These are phyloP conservation scores for Nyctibius grandis DNA, from an alignment of 2,797 vertebrate species.

Conservation along the genomic window DNA sequence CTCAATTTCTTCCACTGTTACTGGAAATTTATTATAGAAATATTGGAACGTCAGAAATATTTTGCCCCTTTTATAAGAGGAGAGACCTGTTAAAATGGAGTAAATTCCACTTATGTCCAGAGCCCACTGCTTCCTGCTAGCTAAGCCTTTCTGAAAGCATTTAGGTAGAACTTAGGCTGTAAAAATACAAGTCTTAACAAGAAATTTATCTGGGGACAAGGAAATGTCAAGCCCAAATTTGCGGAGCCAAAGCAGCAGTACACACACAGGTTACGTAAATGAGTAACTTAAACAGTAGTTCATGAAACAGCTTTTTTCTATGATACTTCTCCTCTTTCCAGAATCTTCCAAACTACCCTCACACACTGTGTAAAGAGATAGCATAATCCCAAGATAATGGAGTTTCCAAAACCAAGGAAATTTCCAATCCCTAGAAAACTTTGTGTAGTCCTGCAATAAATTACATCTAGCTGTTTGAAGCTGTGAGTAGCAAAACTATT, in stretches of 20 bases:
- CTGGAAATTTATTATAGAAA: neutral
- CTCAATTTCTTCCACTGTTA: neutral
- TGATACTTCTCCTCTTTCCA: neutral
- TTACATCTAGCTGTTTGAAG: neutral
- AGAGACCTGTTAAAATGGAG: neutral
- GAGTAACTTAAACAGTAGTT: neutral
- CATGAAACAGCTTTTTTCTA: neutral
- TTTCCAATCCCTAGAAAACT: neutral
- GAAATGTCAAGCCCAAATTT: neutral
- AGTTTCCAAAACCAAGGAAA: neutral
- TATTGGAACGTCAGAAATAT: neutral
- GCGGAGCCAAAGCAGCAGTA: neutral
- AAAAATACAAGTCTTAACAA: neutral
- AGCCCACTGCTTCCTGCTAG: neutral
- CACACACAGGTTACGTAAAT: neutral
- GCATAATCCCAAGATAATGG: neutral
- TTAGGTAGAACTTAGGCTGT: neutral
- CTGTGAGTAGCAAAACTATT: rapidly evolving
- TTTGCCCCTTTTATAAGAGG: neutral
- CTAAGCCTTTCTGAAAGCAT: neutral
- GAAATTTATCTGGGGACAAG: neutral
- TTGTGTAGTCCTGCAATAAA: neutral
- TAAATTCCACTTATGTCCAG: neutral
- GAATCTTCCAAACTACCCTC: neutral
- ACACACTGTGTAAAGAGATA: neutral